Conservation (phyloP, 2,888 invertebrate genomes). For the Chrysolina americana region DNA sequence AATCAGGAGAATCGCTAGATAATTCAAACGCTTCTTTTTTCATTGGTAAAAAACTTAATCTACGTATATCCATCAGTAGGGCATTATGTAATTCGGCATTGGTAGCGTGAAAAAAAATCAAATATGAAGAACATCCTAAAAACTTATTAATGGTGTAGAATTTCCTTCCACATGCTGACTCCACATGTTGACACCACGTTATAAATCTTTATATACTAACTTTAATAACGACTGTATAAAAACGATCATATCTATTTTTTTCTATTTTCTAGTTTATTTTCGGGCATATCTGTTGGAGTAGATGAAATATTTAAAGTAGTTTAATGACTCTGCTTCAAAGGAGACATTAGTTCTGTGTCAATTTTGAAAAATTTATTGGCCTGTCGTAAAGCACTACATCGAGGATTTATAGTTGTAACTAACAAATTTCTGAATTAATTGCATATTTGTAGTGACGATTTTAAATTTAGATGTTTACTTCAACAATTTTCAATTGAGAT, state of each 20-base stretch:
- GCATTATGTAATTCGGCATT: conserved; percentile 31
- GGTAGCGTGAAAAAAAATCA: conserved; percentile 18
- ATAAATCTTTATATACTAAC: conserved; percentile 40
- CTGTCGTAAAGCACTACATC: conserved; percentile 37
- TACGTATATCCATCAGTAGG: conserved; percentile 21
- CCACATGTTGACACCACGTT: conserved; percentile 37
- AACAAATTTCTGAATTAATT: conserved; percentile 30
- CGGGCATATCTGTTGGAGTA: conserved; percentile 36
- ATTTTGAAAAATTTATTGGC: conserved; percentile 47
- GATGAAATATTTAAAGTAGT: conserved; percentile 46
- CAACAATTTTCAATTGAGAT: neutral
- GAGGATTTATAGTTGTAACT: conserved; percentile 29
- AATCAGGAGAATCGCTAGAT: neutral
- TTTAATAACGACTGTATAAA: conserved; percentile 44
- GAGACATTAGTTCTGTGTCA: conserved; percentile 44
- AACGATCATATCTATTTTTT: conserved; percentile 36
- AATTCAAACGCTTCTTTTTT: neutral
- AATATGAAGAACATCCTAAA: conserved; percentile 23
- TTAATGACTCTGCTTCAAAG: conserved; percentile 47
- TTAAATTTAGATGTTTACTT: conserved; percentile 15
- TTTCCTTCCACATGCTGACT: conserved; percentile 39
- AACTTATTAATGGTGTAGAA: conserved; percentile 34
- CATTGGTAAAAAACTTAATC: neutral
- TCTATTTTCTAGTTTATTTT: conserved; percentile 44
- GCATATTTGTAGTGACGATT: conserved; percentile 13